phyloP scores from a whole-genome alignment of 2,797 vertebrate species.

The Molossus molossus region DNA sequence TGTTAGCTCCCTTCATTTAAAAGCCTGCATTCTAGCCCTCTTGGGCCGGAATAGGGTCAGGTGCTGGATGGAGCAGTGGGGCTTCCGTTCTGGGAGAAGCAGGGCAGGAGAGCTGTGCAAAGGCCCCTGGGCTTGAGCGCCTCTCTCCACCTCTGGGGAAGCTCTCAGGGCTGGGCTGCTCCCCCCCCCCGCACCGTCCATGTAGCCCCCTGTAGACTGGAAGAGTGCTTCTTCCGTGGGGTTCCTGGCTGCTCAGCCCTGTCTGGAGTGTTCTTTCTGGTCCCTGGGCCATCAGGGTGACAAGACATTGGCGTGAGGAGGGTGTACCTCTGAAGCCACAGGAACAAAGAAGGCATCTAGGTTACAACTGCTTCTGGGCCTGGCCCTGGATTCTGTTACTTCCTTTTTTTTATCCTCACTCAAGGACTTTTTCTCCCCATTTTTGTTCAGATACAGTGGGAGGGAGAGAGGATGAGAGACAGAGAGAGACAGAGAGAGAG shows the following conservation, averaged over 20 bases:
- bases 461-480: too few species aligned
- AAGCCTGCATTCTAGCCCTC: background rate
- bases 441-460: too few species aligned
- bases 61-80: background rate
- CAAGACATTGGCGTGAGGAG: background rate
- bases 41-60: background rate
- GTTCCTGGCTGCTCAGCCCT: background rate
- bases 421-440: too few species aligned
- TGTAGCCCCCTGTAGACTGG: background rate
- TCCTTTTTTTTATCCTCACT: slow-evolving; percentile 31
- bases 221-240: background rate
- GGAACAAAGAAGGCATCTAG: background rate
- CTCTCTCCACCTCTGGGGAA: background rate
- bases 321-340: background rate
- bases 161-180: background rate
- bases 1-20: background rate
- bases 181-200: background rate
- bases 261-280: background rate
- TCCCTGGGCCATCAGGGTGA: background rate
- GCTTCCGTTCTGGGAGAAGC: background rate
- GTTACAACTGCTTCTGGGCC: slow-evolving; percentile 15
- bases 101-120: too few species aligned
- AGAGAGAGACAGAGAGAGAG: too few species aligned
- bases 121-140: background rate
- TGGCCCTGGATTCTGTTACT: slow-evolving; percentile 52